Conservation (phyloP, 1,140 invertebrate genomes). For the Penaeus japonicus region DNA sequence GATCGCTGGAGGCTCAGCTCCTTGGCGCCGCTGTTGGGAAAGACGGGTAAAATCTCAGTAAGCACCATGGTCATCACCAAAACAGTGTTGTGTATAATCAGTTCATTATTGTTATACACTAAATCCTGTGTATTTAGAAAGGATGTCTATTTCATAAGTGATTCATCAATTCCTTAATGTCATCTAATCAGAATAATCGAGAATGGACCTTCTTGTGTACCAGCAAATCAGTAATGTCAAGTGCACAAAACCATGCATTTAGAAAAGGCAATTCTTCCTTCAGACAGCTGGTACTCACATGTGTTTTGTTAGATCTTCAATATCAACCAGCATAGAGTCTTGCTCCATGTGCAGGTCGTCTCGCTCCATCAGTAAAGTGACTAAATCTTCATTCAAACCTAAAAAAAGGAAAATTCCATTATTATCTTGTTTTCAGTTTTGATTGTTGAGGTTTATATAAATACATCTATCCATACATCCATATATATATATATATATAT, state of each 20-base stretch:
- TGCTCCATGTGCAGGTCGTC: slow-evolving; percentile 97
- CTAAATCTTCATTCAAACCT: slow-evolving; percentile 86
- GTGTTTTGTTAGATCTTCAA: slow-evolving; percentile 87
- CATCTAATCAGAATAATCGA: no score
- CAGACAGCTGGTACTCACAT: slow-evolving; percentile 48
- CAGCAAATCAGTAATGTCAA: background rate
- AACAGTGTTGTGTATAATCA: no score
- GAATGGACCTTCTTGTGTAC: no score
- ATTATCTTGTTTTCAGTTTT: background rate
- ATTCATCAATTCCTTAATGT: no score
- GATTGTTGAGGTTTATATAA: no score
- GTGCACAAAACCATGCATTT: background rate
- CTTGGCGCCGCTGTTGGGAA: slow-evolving; percentile 30
- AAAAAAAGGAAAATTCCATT: slow-evolving; percentile 57
- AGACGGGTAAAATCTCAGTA: no score
- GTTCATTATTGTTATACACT: no score
- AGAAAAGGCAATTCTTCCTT: background rate
- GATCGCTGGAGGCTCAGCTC: slow-evolving; percentile 26
- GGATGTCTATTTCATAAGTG: no score
- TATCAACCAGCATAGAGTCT: slow-evolving; percentile 96
- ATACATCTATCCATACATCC: no score
- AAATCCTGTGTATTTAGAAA: no score
- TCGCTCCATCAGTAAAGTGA: slow-evolving; percentile 84
- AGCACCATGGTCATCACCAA: background rate
- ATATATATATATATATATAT: no score